Conservation (phyloP, 2,113 vertebrate species). For the Ploceus nigricollis region DNA sequence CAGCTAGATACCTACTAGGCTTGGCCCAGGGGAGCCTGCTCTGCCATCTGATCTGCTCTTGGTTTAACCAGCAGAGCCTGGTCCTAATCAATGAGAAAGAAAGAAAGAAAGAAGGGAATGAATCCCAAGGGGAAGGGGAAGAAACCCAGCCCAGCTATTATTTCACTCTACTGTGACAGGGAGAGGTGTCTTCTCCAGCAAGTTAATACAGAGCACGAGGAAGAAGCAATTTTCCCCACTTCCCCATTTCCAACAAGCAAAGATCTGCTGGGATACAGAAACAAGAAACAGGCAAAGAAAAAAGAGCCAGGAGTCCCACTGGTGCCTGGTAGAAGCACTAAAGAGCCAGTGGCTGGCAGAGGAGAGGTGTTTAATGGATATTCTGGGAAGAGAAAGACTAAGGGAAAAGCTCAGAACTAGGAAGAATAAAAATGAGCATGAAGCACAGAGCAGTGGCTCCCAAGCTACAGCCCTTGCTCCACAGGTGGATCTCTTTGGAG, state of each 20-base stretch:
- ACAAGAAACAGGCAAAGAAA: not conserved
- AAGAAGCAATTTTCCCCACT: slow-evolving; percentile 33
- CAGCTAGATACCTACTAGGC: not conserved
- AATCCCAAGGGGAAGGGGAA: not conserved
- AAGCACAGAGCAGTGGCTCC: slow-evolving; percentile 20
- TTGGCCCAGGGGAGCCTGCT: not conserved
- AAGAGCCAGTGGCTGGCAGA: slow-evolving; percentile 12
- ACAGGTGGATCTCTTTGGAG: slow-evolving; percentile 16
- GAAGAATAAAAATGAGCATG: not conserved
- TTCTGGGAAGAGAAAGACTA: slow-evolving; percentile 41
- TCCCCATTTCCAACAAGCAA: not conserved
- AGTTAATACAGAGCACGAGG: not conserved
- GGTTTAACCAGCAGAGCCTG: not conserved
- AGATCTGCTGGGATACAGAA: not conserved
- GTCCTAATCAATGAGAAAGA: not conserved
- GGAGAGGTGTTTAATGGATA: slow-evolving; percentile 30
- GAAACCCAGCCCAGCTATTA: not conserved
- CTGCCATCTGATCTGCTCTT: not conserved
- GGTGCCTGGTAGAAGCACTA: not conserved
- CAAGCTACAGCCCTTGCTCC: slow-evolving; percentile 19
- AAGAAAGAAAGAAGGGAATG: not conserved
- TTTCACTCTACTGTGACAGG: not conserved
- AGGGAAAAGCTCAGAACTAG: slow-evolving; percentile 27
- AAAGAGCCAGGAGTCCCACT: slow-evolving; percentile 16
- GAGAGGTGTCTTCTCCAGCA: not conserved